Evolutionary conservation across 2,888 invertebrate species (phyloP).

Genomic region (Oithona nana): DNA sequence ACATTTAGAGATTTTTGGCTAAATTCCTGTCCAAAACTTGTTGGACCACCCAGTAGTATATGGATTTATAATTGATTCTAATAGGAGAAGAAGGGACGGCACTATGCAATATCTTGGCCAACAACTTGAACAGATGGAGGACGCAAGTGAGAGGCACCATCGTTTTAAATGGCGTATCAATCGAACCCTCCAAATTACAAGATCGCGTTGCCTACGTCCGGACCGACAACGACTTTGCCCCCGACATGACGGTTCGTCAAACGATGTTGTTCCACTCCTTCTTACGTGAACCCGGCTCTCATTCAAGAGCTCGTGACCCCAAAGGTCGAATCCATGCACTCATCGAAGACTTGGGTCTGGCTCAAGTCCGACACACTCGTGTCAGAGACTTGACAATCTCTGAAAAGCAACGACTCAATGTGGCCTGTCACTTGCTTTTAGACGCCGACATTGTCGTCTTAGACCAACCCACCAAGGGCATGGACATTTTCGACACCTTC

Average conservation of each 20-base stretch:
- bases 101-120: constrained; percentile 65
- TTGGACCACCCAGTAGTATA: no score
- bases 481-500: constrained; percentile 90
- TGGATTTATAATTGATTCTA: constrained; percentile 19
- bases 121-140: constrained; percentile 38
- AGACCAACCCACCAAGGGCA: constrained; percentile 67
- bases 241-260: constrained; percentile 72
- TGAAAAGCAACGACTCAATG: constrained; percentile 63
- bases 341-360: constrained; percentile 74
- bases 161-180: constrained; percentile 42
- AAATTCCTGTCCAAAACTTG: no score
- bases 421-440: constrained; percentile 62
- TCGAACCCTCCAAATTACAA: constrained; percentile 36
- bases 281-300: constrained; percentile 27
- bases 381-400: constrained; percentile 68
- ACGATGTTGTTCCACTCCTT: constrained; percentile 65
- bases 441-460: constrained; percentile 68
- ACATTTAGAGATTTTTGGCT: no score
- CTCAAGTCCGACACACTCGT: constrained; percentile 67
- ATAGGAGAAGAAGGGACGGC: constrained; percentile 60
- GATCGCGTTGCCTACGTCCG: constrained; percentile 55
- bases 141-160: constrained; percentile 49
- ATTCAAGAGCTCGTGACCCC: constrained; percentile 3
- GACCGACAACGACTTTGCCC: constrained; percentile 53
- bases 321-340: constrained; percentile 45